Conservation (phyloP, 2,888 invertebrate genomes). For the Melanostoma scalare region DNA sequence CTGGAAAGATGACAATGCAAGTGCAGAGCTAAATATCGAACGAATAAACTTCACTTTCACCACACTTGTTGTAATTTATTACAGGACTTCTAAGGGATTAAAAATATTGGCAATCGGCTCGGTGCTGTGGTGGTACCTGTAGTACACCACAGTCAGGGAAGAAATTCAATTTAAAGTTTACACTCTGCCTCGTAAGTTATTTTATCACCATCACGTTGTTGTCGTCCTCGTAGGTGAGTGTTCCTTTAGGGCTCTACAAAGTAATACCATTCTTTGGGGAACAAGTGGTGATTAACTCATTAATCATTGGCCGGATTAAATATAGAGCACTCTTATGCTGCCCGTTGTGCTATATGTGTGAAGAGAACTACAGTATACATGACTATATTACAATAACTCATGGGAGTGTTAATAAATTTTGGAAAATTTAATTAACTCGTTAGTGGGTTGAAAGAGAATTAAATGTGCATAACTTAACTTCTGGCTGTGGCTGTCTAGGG, state of each 20-base stretch:
- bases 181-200: constrained; percentile 48
- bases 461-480: constrained; percentile 42
- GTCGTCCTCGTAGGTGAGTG: background rate
- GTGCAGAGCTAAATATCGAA: constrained; percentile 14
- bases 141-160: constrained; percentile 1
- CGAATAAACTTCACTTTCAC: constrained; percentile 30
- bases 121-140: background rate
- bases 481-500: background rate
- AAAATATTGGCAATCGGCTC: constrained; percentile 14
- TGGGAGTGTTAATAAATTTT: constrained; percentile 60
- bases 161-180: constrained; percentile 60
- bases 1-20: constrained; percentile 7
- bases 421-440: constrained; percentile 67
- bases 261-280: constrained; percentile 24
- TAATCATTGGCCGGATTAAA: constrained; percentile 60
- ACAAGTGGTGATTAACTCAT: constrained; percentile 62
- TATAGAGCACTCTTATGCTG: constrained; percentile 16
- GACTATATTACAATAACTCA: constrained; percentile 18
- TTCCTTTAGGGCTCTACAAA: constrained; percentile 10
- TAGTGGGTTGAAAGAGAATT: constrained; percentile 32
- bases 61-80: constrained; percentile 39
- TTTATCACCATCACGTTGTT: background rate
- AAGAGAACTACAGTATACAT: background rate
- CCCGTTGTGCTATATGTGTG: background rate
- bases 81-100: constrained; percentile 17